Evolutionary conservation across 2,113 vertebrate species (phyloP), one percentile per base, ranked within the genome.

Genomic region (Oreochromis aureus): DNA sequence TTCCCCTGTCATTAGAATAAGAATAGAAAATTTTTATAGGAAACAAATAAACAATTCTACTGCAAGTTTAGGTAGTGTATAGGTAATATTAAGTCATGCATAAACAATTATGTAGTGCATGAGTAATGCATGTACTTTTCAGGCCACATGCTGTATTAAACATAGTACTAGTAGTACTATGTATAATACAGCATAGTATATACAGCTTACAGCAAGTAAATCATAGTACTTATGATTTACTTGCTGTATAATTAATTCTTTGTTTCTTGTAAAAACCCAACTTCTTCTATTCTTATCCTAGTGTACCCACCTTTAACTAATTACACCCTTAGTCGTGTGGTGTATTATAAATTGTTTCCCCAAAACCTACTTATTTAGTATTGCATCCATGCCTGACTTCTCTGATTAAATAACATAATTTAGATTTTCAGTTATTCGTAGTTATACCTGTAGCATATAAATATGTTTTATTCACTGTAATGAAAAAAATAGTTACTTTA

Each of bases 401-500:
- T 92, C 84, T 16, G 34, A 71, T 91, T 78, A 69, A 80, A 80
- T 93, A 85, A 92, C 85, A 93, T 95, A 89, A 85, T 90, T 96
- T 91, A 69, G 89, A 84, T 79, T 94, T 90, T 93, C 56, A 90
- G 80, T 89, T 86, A 76, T 81, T 93, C 15, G 76, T 86, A 92
- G 95, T 96, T 92, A 92, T 91, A 92, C 92, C 94, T 94, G 91
- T 66, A 80, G 58, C 89, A 81, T 84, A 85, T 85, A 91, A 94
- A 94, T 92, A 94, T 93, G 87, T 94, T 89, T 82, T 73, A 84
- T 89, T 96, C 95, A 92, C 93, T 91, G 87, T 96, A 95, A 96
- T 96, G 95, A 96, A 97, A 96, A 91, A 95, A 94, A 96, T 93
- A 86, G 94, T 95, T 91, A 96, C 95, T 92, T 94, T 94, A 80